Evolutionary conservation across 2,113 vertebrate genomes (phyloP), one percentile per base, ranked within the genome.

Genomic region (Strix uralensis): DNA sequence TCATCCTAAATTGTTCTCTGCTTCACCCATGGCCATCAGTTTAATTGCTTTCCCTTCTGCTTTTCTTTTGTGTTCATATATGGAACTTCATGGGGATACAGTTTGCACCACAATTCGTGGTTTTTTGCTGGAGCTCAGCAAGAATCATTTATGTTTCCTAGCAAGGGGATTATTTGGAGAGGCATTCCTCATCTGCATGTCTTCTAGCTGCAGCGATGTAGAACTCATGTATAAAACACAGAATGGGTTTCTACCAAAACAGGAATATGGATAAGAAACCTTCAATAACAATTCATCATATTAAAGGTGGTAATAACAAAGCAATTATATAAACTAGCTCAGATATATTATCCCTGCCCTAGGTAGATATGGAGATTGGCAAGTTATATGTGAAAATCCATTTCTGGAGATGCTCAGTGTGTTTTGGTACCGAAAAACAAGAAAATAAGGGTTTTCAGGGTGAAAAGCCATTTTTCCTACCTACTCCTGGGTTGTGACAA

Each of bases 161-260:
- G 79, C 49, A 13, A 42, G 79, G 17, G 49, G 73, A 49, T 82
- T 75, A 42, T 79, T 90, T 82, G 78, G 78, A 92, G 29, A 59
- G 66, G 62, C 66, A 55, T 88, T 96, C 57, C 79, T 92, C 90
- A 82, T 93, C 90, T 78, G 51, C 74, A 44, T 44, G 57, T 82
- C 70, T 94, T 36, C 74, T 26, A 74, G 74, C 61, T 92, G 73
- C 79, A 85, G 79, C 55, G 74, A 42, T 7, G 79, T 69, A 87
- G 65, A 92, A 66, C 70, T 82, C 66, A 54, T 74, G n/a, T n/a
- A 63, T 85, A 38, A 96, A 94, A 90, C 61, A 74, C 91, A 75
- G 49, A 15, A 51, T 3, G 1, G n/a, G 74, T 75, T 92, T 67
- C 70, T 51, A 46, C 70, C 0, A 0, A 38, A 93, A 36, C 27